Base-by-base conservation (phyloP, 2,113 vertebrate species). In the Ctenomys sociabilis region DNA sequence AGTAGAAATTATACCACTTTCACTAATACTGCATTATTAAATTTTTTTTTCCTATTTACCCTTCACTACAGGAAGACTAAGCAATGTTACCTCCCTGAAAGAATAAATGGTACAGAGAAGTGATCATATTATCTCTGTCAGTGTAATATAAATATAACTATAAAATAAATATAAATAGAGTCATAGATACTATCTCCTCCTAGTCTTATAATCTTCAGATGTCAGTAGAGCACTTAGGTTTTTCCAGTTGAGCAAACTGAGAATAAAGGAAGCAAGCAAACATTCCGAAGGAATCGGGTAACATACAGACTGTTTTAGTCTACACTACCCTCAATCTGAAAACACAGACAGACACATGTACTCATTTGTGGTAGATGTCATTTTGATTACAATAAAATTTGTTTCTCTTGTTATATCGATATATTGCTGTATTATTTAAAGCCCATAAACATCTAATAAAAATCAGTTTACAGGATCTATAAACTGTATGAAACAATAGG, bases 401-500 rank as follows among this genome's bases (percentile, higher is more conserved):
- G 26, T 90, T 93, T 85, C n/a, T 19, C 61, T 89, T 91, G 45
- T 28, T 64, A 77, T 49, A 10, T 49, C n/a, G 81, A 80, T 24
- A 19, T 64, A 96, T 43, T 57, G 26, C 43, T 66, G 1, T 94
- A 90, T 88, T 75, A 80, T 72, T 91, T 85, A 92, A 94, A 93
- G 70, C 26, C 59, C 61, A 64, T 61, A 85, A n/a, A 66, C 16
- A 88, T 35, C 24, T 81, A 59, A 72, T 81, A 32, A 90, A 94
- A 97, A 68, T 81, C 43, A 93, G 45, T 91, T 95, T 61, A 17
- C 90, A 86, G 4, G n/a, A 85, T 88, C n/a, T n/a, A n/a, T n/a
- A n/a, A n/a, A 83, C 40, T 81, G 80, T 86, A 21, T 91, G 92
- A 85, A 83, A 84, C 59, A 88, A 32, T 90, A 93, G 73, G 61